Evolutionary conservation across 2,797 vertebrate genomes (phyloP).

Genomic region (Rhinatrema bivittatum): DNA sequence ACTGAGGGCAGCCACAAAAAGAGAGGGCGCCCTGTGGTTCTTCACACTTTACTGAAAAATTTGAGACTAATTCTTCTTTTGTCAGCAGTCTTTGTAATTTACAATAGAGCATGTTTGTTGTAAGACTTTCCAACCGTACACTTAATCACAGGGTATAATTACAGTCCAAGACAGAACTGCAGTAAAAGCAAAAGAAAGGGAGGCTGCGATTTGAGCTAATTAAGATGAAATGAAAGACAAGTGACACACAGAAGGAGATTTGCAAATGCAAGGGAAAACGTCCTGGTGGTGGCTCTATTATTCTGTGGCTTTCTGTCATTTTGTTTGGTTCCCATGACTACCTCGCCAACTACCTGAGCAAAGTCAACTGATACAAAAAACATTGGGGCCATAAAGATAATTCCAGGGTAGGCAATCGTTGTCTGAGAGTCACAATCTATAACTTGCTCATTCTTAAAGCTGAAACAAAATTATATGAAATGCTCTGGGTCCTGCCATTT

Average conservation of each 20-base stretch:
- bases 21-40: no score
- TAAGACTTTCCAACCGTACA: constrained; percentile 28
- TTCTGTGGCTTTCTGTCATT: constrained; percentile 15
- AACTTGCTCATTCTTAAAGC: constrained; percentile 26
- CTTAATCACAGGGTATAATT: constrained; percentile 25
- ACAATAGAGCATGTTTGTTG: not conserved
- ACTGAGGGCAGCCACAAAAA: no score
- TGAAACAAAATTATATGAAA: constrained; percentile 45
- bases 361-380: constrained; percentile 15
- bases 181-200: constrained; percentile 25
- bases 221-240: constrained; percentile 45
- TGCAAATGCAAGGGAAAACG: constrained; percentile 7
- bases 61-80: no score
- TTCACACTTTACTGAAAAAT: no score
- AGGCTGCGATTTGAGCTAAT: constrained; percentile 36
- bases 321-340: constrained; percentile 9
- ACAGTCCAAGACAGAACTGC: constrained; percentile 21
- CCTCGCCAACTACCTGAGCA: constrained; percentile 29
- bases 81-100: no score
- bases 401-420: constrained; percentile 40
- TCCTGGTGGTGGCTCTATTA: constrained; percentile 23
- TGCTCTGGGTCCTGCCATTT: constrained; percentile 27
- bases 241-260: constrained; percentile 29
- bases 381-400: constrained; percentile 29
- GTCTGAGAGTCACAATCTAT: constrained; percentile 20